Base-by-base conservation (phyloP, 2,888 invertebrate species). In the Calameuta pallipes region DNA sequence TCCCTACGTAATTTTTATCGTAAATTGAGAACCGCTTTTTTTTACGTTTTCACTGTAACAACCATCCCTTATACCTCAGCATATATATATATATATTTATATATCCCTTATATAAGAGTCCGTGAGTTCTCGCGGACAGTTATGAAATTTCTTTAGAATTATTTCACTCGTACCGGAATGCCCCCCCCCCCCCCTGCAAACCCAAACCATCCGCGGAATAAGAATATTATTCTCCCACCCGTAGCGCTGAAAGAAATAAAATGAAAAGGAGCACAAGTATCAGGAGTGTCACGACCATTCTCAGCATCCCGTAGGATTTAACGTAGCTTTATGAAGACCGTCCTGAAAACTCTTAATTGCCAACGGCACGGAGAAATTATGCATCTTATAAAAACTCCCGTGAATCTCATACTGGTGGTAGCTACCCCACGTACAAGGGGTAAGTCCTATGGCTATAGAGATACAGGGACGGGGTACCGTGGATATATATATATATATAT, bases 141-240 rank as follows among this genome's bases (percentile, higher is more conserved):
- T 91, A 91, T 91, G 90, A 91, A 90, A 90, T 89, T 90, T 88
- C 88, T 89, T 89, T 85, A 88, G 85, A 91, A 90, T 90, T 90
- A 91, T 90, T 89, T 89, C 88, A 82, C 85, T 83, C 85, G 82
- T 84, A 87, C 85, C 23, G 23, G 56, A 85, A 86, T 84, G 87
- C 35, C 35, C 12, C 36, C 36, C 11, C 36, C 11, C 3, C 3
- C 0, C 36, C 11, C 11, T 11, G 1, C 36, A 3, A 35, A 11
- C 76, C 80, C 78, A 75, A 35, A 34, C 33, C 12, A 76, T 76
- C 69, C 75, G 71, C 69, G 69, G 87, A 85, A 88, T 88, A 86
- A 87, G 88, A 85, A 90, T 90, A 88, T 90, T 90, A 89, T 90
- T 83, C 85, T 84, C 84, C 80, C 80, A 34, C 75, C 31, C 76